Evolutionary conservation across 2,113 vertebrate genomes (phyloP), one percentile per base, ranked within the genome.

Genomic region (Aphyosemion australe): DNA sequence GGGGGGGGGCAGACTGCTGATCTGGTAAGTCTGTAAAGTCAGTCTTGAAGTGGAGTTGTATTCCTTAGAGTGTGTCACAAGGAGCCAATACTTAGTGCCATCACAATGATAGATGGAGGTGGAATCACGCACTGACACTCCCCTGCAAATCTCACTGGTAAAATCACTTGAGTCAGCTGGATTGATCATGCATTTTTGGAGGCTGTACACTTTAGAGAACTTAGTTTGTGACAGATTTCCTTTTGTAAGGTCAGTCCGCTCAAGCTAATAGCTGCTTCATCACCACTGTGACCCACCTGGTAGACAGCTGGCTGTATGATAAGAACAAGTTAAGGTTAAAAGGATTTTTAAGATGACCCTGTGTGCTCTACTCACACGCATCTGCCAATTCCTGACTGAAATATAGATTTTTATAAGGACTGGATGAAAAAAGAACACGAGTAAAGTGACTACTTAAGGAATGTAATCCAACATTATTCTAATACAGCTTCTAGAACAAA

Each of bases 111-210:
- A 83, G 78, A 94, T 84, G 91, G 87, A 81, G 85, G 78, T 87
- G 90, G 91, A 92, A 93, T 92, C 83, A 84, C 77, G 63, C 80
- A 53, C 89, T 91, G 92, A 93, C 89, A 93, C 55, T 86, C 83
- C 67, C 73, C 86, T 86, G 66, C 79, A 86, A 69, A 76, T 79
- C 63, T 39, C 82, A 74, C 73, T 76, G 52, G 66, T 58, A 84
- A 90, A 90, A 94, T 93, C 69, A 65, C 78, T 86, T 49, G 84
- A 89, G 87, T 92, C 88, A 94, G 84, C 78, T 72, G 65, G 50
- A 93, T 89, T 89, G 91, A 92, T 91, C 81, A 78, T 79, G 82
- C 53, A 67, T 90, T 84, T 87, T 83, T 72, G 72, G 77, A 70
- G 74, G 76, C 66, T 71, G 75, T 55, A 69, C 86, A 76, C 73